Conservation (phyloP, 2,888 invertebrate species). For the Agrypnus murinus region DNA sequence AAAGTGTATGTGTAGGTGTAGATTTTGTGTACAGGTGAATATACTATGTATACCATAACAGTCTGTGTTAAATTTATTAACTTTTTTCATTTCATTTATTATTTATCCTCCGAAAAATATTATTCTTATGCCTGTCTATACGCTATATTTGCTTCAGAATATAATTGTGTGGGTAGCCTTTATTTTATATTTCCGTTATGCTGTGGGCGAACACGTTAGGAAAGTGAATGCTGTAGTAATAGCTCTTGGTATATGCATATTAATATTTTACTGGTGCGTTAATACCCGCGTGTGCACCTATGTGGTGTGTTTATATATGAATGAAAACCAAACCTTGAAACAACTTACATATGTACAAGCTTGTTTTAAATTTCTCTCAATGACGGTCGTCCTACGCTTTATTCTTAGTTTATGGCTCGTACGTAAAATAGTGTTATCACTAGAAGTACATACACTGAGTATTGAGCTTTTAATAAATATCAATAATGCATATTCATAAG, state of each 20-base stretch:
- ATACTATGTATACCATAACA: background rate
- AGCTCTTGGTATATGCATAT: slow-evolving; percentile 34
- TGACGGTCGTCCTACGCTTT: slow-evolving; percentile 14
- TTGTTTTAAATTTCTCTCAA: slow-evolving; percentile 35
- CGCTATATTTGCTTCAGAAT: slow-evolving; percentile 1
- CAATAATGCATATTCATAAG: no score
- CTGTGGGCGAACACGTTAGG: slow-evolving; percentile 54
- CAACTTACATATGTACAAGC: slow-evolving; percentile 27
- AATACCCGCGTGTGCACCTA: slow-evolving; percentile 20
- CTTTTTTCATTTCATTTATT: background rate
- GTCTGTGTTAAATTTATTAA: background rate
- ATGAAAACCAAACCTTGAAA: slow-evolving; percentile 28
- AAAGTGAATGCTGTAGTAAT: slow-evolving; percentile 48
- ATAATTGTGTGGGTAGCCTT: slow-evolving; percentile 45
- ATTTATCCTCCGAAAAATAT: background rate
- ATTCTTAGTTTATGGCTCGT: slow-evolving; percentile 21
- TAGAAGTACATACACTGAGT: slow-evolving; percentile 2
- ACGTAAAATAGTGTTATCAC: background rate
- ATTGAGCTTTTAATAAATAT: no score
- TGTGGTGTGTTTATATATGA: slow-evolving; percentile 20
- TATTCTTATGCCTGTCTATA: background rate
- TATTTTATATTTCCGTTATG: slow-evolving; percentile 53
- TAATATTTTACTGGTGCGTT: slow-evolving; percentile 31
- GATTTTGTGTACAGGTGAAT: background rate
- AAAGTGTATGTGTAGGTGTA: no score